A percentile compares a stretch with the other conserved stretches of the same genome.
Conservation (phyloP, 2,113 vertebrate species). For the Chascanopsetta lugubris region DNA sequence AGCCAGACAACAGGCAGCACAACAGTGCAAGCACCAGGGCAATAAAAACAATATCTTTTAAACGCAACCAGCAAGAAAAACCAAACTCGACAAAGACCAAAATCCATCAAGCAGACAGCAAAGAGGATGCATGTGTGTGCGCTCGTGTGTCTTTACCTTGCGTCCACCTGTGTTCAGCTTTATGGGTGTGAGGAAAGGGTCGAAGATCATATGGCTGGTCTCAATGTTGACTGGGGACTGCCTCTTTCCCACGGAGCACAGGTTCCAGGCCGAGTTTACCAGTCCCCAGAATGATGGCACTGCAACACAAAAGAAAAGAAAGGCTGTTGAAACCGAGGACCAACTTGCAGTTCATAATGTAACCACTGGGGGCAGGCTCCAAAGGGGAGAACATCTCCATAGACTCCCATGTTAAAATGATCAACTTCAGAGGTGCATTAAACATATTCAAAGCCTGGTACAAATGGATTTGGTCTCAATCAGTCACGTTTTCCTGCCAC, state of each 20-base stretch:
- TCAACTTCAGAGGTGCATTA: too few relatives aligned
- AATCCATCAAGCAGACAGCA: slow-evolving; percentile 15
- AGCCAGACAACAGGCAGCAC: slow-evolving; percentile 13
- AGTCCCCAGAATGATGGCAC: slow-evolving; percentile 99
- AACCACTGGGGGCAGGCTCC: too few relatives aligned
- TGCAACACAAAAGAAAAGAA: slow-evolving; percentile 66
- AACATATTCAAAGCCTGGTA: too few relatives aligned
- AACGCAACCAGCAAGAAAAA: background rate
- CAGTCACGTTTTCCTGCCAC: too few relatives aligned
- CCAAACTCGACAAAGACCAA: background rate
- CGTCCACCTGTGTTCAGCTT: slow-evolving; percentile 95
- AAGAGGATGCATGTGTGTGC: background rate
- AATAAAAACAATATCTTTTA: background rate
- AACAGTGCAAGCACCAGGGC: background rate
- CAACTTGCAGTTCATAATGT: too few relatives aligned
- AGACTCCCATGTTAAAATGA: too few relatives aligned
- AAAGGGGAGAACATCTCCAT: too few relatives aligned
- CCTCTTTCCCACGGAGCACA: slow-evolving; percentile 97
- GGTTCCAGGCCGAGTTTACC: slow-evolving; percentile 99
- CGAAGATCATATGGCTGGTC: slow-evolving; percentile 99
- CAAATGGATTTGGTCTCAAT: too few relatives aligned
- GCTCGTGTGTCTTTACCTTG: slow-evolving; percentile 86
- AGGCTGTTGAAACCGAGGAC: slow-evolving; percentile 1
- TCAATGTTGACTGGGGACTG: slow-evolving; percentile 99
- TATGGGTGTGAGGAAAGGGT: slow-evolving; percentile 94